These are phyloP conservation scores for Reticulitermes lucifugus DNA, from an alignment of 2,888 invertebrate genomes.

Conservation along the genomic window DNA sequence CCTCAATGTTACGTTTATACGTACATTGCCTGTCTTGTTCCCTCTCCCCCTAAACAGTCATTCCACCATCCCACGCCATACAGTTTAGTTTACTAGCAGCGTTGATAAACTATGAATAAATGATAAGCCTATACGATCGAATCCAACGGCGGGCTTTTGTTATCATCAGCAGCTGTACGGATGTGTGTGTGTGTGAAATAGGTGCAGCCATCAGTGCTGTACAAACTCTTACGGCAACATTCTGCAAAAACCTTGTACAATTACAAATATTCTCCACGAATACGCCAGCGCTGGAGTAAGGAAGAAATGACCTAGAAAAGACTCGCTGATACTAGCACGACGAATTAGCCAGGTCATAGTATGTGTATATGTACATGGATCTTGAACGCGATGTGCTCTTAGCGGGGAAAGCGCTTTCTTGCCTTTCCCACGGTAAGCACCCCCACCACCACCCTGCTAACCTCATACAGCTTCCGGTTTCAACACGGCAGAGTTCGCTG, in stretches of 20 bases:
- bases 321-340: not conserved
- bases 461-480: constrained; percentile 45
- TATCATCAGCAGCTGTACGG: too few relatives aligned
- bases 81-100: too few relatives aligned
- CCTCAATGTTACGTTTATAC: too few relatives aligned
- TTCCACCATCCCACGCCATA: too few relatives aligned
- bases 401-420: constrained; percentile 44
- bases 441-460: constrained; percentile 36
- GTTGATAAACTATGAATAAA: too few relatives aligned
- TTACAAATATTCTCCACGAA: not conserved
- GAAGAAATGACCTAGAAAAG: constrained; percentile 31
- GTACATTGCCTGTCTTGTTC: too few relatives aligned
- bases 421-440: constrained; percentile 40
- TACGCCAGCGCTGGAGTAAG: not conserved
- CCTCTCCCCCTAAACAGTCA: too few relatives aligned
- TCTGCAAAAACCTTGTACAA: not conserved
- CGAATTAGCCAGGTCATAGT: constrained; percentile 8
- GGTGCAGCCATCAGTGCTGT: too few relatives aligned
- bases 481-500: not conserved
- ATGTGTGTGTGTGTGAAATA: not conserved
- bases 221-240: too few relatives aligned
- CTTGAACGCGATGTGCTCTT: constrained; percentile 23
- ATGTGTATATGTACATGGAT: not conserved
- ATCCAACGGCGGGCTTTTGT: too few relatives aligned
- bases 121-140: too few relatives aligned